Base-by-base conservation (phyloP, 2,113 vertebrate genomes). In the Girardinichthys multiradiatus region DNA sequence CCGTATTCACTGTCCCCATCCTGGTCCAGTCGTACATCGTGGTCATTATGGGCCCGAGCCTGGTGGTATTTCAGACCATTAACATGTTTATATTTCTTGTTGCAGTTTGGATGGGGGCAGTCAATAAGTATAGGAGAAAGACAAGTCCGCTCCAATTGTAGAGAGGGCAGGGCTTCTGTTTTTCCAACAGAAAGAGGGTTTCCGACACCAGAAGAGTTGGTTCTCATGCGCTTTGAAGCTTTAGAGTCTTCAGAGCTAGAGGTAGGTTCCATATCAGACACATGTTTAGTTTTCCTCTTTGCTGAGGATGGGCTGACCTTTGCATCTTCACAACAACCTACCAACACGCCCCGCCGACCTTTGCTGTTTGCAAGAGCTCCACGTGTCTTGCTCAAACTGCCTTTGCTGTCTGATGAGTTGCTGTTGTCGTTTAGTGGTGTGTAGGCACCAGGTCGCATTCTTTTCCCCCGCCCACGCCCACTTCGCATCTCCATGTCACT, bases 11-110 rank as follows among this genome's bases (percentile, higher is more conserved):
- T 98, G 85, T 99, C 98, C 65, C 94, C 96, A 0, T 99, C 97
- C 0, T 96, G 93, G 76, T 99, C 97, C 14, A 96, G 93, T 84
- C 98, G 99, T 83, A 97, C 95, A 79, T 99, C 97, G 0, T 97
- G 96, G 0, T 99, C 97, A 0, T 97, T 98, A 82, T 99, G 98
- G 0, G 98, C 98, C 0, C 97, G 97, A 37, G 98, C 98, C 93
- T 99, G 98, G 90, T 99, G 98, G 81, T 99, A 99, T 90, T 99
- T 98, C 28, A 99, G 95, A 54, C 98, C 98, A 0, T 99, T 99
- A 85, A 99, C 98, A 95, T 99, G 98, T 95, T 99, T 99, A 93
- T 99, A 99, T 75, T 98, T 99, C 86, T 99, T 99, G 95, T 98
- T 99, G 85, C 98, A 99, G 90, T 98, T 98, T 4, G 98, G 98